Percentiles rank a stretch among this genome's conserved stretches.
phyloP scores from a whole-genome alignment of 2,888 invertebrate genomes.

The Plemyria rubiginata region DNA sequence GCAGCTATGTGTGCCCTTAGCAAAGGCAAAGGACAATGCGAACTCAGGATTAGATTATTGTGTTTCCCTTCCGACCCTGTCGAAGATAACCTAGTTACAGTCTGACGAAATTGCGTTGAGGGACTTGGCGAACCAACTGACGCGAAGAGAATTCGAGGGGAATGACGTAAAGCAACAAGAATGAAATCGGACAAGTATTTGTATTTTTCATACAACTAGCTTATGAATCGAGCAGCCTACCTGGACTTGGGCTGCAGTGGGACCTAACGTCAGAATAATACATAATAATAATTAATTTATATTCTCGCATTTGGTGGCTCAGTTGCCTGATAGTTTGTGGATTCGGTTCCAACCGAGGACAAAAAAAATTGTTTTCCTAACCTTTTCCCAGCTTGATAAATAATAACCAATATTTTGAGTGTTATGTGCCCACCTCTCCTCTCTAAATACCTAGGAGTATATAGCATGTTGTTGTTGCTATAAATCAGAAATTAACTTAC shows the following conservation, averaged over 20 bases:
- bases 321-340: too few relatives aligned
- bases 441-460: neutral
- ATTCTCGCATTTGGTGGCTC: too few relatives aligned
- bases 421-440: neutral
- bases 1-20: neutral
- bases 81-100: slow-evolving; percentile 4
- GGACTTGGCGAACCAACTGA: slow-evolving; percentile 1
- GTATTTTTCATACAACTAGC: too few relatives aligned
- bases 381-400: too few relatives aligned
- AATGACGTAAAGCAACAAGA: neutral
- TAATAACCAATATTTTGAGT: too few relatives aligned
- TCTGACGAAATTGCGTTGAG: slow-evolving; percentile 12
- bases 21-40: slow-evolving; percentile 3
- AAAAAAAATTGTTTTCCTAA: too few relatives aligned
- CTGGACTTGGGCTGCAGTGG: too few relatives aligned
- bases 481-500: slow-evolving; percentile 1
- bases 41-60: slow-evolving; percentile 12
- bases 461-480: neutral
- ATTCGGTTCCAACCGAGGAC: too few relatives aligned
- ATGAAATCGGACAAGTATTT: too few relatives aligned
- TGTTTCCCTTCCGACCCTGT: slow-evolving; percentile 2
- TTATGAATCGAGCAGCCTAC: too few relatives aligned
- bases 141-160: neutral
- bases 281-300: too few relatives aligned
- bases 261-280: too few relatives aligned